phyloP scores from a whole-genome alignment of 2,113 vertebrate species.

The Empidonax traillii region DNA sequence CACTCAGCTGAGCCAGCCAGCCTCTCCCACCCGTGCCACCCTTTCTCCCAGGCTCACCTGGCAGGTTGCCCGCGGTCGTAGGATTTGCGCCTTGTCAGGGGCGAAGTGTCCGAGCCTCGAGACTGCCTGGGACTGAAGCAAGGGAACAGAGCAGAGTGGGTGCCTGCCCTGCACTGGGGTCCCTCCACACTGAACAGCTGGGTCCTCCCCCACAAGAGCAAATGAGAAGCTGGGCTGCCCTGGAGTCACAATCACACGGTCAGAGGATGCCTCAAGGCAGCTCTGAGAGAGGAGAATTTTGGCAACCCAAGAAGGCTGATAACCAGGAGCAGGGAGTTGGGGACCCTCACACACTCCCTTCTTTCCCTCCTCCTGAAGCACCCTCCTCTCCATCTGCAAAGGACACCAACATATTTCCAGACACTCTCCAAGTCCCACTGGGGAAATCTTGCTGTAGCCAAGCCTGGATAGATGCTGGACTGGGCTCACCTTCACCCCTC shows the following conservation, averaged over 20 bases:
- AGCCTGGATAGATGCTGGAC: background rate
- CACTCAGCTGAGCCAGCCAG: background rate
- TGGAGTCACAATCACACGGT: background rate
- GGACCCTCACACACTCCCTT: rapidly evolving
- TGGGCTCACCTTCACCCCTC: background rate
- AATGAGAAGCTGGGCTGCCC: background rate
- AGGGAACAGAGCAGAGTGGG: background rate
- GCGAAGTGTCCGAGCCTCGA: conserved; percentile 87
- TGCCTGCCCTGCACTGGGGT: background rate
- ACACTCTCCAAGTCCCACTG: background rate
- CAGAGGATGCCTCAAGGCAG: background rate
- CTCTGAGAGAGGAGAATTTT: background rate
- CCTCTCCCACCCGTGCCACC: background rate
- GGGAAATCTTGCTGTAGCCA: background rate
- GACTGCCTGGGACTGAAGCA: conserved; percentile 90
- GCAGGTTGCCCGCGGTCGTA: conserved; percentile 88
- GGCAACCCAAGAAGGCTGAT: background rate
- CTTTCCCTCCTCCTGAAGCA: background rate
- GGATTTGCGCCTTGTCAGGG: conserved; percentile 90
- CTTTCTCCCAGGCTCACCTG: conserved; percentile 71
- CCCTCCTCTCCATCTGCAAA: background rate
- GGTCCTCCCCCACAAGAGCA: background rate
- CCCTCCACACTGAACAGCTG: background rate
- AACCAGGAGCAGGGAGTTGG: background rate
- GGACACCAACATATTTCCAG: background rate